Conservation (phyloP, 2,113 vertebrate species). For the Anarhynchus alexandrinus region DNA sequence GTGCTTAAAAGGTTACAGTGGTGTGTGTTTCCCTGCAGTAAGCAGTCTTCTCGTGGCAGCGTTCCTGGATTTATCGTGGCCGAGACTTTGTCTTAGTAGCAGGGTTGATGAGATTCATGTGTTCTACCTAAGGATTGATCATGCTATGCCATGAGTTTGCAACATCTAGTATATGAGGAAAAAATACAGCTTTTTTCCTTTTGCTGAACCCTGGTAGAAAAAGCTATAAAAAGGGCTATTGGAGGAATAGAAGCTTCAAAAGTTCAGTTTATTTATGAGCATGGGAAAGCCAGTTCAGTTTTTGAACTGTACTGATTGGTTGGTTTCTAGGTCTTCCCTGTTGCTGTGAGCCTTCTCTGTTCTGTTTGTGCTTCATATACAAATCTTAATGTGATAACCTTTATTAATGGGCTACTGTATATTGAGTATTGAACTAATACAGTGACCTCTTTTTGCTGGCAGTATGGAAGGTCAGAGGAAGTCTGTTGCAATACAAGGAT, state of each 20-base stretch:
- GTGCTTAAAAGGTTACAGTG: background rate
- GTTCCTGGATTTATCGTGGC: background rate
- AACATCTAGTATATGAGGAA: background rate
- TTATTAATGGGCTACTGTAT: constrained; percentile 2
- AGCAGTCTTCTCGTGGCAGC: background rate
- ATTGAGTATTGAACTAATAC: constrained; percentile 5
- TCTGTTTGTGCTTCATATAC: background rate
- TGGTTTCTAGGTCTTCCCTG: background rate
- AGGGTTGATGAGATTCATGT: background rate
- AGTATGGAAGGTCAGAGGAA: background rate
- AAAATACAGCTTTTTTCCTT: background rate
- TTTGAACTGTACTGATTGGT: background rate
- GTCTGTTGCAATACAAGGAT: constrained; percentile 12
- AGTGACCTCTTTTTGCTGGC: constrained; percentile 26
- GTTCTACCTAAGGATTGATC: background rate
- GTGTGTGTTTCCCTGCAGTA: background rate
- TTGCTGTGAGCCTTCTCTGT: background rate
- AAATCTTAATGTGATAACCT: constrained; percentile 2
- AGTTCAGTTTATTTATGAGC: background rate
- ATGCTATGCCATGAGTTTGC: background rate
- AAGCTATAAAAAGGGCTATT: background rate
- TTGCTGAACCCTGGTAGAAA: background rate
- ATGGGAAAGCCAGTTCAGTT: background rate
- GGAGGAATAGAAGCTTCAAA: background rate
- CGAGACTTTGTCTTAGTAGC: background rate